Evolutionary conservation across 2,888 invertebrate species (phyloP).

Genomic region (Acleris emargana): DNA sequence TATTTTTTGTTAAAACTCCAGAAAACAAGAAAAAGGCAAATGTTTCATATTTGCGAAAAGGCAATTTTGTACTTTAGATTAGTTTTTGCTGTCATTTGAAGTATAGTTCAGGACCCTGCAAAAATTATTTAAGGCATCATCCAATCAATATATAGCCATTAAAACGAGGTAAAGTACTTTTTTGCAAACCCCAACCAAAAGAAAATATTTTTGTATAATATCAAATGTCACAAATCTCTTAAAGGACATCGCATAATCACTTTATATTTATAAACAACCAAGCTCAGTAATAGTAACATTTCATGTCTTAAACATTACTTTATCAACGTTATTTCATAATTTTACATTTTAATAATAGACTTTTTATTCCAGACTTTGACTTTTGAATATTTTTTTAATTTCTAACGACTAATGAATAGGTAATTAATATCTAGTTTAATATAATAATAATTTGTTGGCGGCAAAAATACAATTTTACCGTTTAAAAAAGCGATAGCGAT

Average conservation of each 20-base stretch:
- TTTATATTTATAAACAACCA: slow-evolving; percentile 8
- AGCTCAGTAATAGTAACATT: slow-evolving; percentile 33
- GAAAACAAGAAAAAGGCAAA: no score
- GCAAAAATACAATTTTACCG: slow-evolving; percentile 1
- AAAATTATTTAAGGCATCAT: no score
- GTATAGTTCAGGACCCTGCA: no score
- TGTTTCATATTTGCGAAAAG: no score
- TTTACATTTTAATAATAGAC: slow-evolving; percentile 50
- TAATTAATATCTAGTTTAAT: slow-evolving; percentile 31
- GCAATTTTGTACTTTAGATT: no score
- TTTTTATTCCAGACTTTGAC: slow-evolving; percentile 57
- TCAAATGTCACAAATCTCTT: no score
- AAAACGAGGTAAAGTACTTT: no score
- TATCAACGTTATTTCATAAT: slow-evolving; percentile 34
- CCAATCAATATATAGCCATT: no score
- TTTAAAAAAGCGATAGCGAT: background rate
- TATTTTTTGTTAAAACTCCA: no score
- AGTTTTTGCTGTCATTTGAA: no score
- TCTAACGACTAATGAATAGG: slow-evolving; percentile 17
- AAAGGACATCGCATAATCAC: slow-evolving; percentile 5
- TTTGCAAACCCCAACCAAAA: no score
- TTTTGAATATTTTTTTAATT: slow-evolving; percentile 37
- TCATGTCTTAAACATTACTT: slow-evolving; percentile 25
- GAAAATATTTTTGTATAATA: no score
- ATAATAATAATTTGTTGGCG: slow-evolving; percentile 31